Conservation (phyloP, 1,140 invertebrate species). For the Schlechtendalia chinensis region DNA sequence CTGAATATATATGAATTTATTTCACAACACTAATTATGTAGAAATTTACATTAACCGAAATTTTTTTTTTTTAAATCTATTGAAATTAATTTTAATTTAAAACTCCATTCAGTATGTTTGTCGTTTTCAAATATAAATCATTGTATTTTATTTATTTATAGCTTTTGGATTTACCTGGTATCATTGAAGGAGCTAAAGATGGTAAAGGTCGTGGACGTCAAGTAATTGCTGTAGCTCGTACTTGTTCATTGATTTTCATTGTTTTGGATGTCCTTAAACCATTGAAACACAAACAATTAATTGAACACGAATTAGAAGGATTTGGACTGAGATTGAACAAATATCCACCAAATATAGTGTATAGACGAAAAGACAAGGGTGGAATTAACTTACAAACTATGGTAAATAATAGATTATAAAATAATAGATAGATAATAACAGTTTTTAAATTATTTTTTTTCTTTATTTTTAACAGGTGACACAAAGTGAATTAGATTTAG, state of each 20-base stretch:
- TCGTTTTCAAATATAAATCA: background rate
- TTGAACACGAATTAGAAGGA: conserved; percentile 98
- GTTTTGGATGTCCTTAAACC: conserved; percentile 98
- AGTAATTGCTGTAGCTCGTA: conserved; percentile 98
- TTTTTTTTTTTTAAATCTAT: too few species aligned
- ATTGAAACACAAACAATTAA: conserved; percentile 89
- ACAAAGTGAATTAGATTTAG: conserved; percentile 92
- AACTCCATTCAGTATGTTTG: too few species aligned
- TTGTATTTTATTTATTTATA: conserved; percentile 56
- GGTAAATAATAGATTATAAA: conserved; percentile 59
- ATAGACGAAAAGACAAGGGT: conserved; percentile 97
- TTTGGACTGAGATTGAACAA: conserved; percentile 97
- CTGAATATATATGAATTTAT: too few species aligned
- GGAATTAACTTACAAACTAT: conserved; percentile 83
- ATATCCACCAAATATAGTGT: conserved; percentile 94
- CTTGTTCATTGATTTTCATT: conserved; percentile 97
- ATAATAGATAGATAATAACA: background rate
- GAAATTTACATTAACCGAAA: too few species aligned
- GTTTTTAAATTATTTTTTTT: background rate
- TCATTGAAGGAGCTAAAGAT: conserved; percentile 99
- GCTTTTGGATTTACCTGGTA: conserved; percentile 97
- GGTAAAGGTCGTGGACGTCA: conserved; percentile 97
- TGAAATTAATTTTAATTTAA: too few species aligned
- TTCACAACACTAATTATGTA: too few species aligned
- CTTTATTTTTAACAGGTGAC: conserved; percentile 62